A percentile compares a stretch with the other conserved stretches of the same genome.
These are phyloP conservation scores for Hozukius guyotensis DNA, from an alignment of 2,797 vertebrate species.

Conservation along the genomic window DNA sequence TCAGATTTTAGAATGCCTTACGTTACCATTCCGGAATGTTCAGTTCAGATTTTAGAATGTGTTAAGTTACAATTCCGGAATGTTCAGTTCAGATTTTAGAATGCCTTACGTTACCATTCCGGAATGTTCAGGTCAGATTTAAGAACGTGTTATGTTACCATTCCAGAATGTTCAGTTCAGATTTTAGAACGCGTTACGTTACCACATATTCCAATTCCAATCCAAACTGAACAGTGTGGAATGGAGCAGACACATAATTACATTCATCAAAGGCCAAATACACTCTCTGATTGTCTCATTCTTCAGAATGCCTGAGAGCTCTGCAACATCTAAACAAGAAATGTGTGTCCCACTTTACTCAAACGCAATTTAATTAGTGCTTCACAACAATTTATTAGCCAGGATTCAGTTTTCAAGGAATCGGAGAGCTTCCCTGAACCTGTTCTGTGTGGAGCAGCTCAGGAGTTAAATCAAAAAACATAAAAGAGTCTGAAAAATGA, in stretches of 20 bases:
- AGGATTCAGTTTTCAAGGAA: not conserved
- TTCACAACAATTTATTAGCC: not conserved
- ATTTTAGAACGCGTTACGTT: no score
- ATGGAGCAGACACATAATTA: slow-evolving; percentile 27
- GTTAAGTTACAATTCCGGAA: no score
- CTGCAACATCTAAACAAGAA: slow-evolving; percentile 22
- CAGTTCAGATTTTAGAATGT: no score
- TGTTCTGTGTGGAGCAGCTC: not conserved
- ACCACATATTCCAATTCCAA: no score
- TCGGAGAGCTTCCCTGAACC: not conserved
- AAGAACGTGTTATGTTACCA: no score
- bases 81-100: no score
- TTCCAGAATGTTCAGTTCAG: no score
- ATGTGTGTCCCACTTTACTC: slow-evolving; percentile 10
- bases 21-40: no score
- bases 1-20: no score
- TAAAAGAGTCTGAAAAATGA: not conserved
- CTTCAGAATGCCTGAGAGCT: slow-evolving; percentile 21
- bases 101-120: no score
- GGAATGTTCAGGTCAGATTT: no score
- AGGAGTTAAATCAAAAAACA: not conserved
- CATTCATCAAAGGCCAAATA: slow-evolving; percentile 41
- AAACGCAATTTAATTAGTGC: not conserved
- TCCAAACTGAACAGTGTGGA: no score
- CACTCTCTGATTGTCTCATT: slow-evolving; percentile 23